Conservation (phyloP, 2,797 vertebrate species). For the Typhlichthys subterraneus region DNA sequence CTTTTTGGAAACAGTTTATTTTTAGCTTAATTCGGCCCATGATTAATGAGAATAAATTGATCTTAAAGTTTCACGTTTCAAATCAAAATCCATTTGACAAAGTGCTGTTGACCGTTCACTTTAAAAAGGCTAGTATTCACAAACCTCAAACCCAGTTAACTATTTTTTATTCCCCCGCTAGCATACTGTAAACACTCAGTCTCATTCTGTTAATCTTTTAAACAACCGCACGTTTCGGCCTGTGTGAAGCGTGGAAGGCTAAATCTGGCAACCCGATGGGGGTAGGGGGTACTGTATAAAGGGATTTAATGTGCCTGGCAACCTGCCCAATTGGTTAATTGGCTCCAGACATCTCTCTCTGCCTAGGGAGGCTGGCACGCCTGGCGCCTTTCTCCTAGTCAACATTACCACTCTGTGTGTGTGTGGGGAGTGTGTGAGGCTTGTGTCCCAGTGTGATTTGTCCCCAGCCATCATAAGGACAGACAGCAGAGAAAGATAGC, state of each 20-base stretch:
- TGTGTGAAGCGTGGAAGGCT: conserved; percentile 8
- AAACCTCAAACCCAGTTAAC: no score
- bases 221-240: neutral
- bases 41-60: no score
- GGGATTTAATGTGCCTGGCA: conserved; percentile 53
- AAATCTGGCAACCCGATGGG: conserved; percentile 48
- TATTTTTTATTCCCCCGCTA: neutral
- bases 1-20: no score
- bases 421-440: conserved; percentile 6
- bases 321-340: conserved; percentile 52
- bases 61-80: no score
- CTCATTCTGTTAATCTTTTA: conserved; percentile 1
- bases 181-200: conserved; percentile 18
- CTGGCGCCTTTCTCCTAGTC: conserved; percentile 33
- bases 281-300: conserved; percentile 3
- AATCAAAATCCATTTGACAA: no score
- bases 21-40: no score
- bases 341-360: conserved; percentile 47
- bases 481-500: conserved; percentile 28
- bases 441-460: conserved; percentile 18
- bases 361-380: conserved; percentile 30
- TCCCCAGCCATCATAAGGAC: conserved; percentile 34
- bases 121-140: no score
- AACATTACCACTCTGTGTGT: conserved; percentile 13
- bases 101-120: no score